phyloP scores from a whole-genome alignment of 2,888 invertebrate genomes.

The Chrysotoxum bicinctum region DNA sequence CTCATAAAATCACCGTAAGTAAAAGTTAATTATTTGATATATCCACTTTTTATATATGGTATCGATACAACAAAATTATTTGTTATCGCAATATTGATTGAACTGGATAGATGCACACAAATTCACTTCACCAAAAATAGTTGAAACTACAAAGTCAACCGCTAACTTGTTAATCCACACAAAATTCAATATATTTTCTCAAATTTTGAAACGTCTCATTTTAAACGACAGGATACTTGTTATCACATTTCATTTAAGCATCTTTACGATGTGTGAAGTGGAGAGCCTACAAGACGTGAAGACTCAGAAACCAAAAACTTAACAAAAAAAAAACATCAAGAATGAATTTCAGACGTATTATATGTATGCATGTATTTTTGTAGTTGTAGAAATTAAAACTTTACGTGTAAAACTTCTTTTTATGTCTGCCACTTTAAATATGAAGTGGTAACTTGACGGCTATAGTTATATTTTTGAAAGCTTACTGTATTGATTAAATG shows the following conservation, averaged over 20 bases:
- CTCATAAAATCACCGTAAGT: background rate
- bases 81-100: background rate
- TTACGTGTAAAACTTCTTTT: too few relatives aligned
- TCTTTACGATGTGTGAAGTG: background rate
- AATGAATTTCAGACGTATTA: too few relatives aligned
- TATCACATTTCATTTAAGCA: background rate
- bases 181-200: background rate
- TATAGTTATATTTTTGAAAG: background rate
- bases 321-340: too few relatives aligned
- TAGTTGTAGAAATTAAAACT: too few relatives aligned
- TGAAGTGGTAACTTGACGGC: too few relatives aligned
- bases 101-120: background rate
- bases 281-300: background rate
- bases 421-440: too few relatives aligned
- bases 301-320: background rate
- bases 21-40: background rate
- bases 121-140: background rate
- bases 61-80: background rate
- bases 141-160: background rate
- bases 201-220: background rate
- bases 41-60: background rate
- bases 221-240: background rate
- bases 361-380: too few relatives aligned
- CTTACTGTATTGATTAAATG: background rate
- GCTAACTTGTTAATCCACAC: background rate